Evolutionary conservation across 2,888 invertebrate species (phyloP), one percentile per base, ranked within the genome.

Genomic region (Phalera bucephala): DNA sequence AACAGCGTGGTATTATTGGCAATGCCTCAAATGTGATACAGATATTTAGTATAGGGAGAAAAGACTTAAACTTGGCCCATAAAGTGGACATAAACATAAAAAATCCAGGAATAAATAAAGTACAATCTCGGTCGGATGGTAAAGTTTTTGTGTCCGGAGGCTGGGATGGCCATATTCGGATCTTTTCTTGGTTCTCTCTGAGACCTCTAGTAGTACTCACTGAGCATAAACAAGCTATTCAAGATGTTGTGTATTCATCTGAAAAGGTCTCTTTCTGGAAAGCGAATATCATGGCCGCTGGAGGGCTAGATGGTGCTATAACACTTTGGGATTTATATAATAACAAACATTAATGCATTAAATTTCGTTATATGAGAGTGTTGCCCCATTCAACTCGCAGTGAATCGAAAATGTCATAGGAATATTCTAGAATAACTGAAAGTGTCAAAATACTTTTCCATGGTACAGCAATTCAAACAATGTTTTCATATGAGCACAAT

Each of bases 321-420:
- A 93, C 95, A 3, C 89, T 96, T 36, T 96, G 95, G 95, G 93
- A 95, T 85, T 90, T 96, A 60, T 96, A 95, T 71, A 95, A 95
- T 47, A 70, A 60, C 45, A 86, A 83, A 51, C 70, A 79, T 51
- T 86, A 64, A 69, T 56, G 53, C 61, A 60, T 68, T 64, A 51
- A 30, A 29, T 32, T 22, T 27, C 20, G 26, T 42, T 52, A 49
- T 51, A 50, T 42, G 36, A 37, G 60, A 57, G 55, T 52, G 39
- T 48, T 51, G 40, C 42, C 43, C 40, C 52, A 41, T 43, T 52
- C 47, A 39, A 38, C 28, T 49, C 38, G 44, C 35, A 39, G 49
- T 44, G 31, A 41, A 33, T 13, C 40, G 21, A 36, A 45, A 49
- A 49, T 40, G 13, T 44, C 26, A 34, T 33, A 17, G 35, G 44